Conservation (phyloP, 2,113 vertebrate genomes). For the Equus przewalskii region DNA sequence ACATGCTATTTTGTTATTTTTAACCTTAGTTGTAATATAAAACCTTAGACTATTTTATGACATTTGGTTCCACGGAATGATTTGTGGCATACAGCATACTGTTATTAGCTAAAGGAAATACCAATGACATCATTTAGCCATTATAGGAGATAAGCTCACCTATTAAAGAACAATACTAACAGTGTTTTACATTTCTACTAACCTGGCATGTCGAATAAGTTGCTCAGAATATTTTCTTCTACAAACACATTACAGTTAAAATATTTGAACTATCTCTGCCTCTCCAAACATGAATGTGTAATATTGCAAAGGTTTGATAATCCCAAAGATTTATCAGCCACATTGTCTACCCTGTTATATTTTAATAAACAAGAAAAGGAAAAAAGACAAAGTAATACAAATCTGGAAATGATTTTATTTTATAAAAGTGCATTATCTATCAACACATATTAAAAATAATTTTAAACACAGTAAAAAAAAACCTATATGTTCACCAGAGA, state of each 20-base stretch:
- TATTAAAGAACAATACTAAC: constrained; percentile 79
- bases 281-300: not conserved
- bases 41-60: constrained; percentile 69
- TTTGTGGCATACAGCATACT: constrained; percentile 68
- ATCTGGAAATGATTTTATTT: not conserved
- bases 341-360: constrained; percentile 65
- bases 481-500: not conserved
- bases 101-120: constrained; percentile 81
- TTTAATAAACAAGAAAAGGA: constrained; percentile 73
- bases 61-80: constrained; percentile 73
- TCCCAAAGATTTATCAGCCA: constrained; percentile 68
- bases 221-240: constrained; percentile 69
- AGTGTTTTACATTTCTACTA: constrained; percentile 66
- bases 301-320: constrained; percentile 57
- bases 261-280: constrained; percentile 53
- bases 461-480: not conserved
- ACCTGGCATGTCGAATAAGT: constrained; percentile 63
- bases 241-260: constrained; percentile 76
- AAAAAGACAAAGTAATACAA: not conserved
- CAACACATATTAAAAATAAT: not conserved
- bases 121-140: constrained; percentile 80
- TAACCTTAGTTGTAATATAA: constrained; percentile 79
- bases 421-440: not conserved
- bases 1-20: constrained; percentile 81
- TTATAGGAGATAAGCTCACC: constrained; percentile 81